Evolutionary conservation across 2,888 invertebrate genomes (phyloP).

Genomic region (Aphidius colemani): DNA sequence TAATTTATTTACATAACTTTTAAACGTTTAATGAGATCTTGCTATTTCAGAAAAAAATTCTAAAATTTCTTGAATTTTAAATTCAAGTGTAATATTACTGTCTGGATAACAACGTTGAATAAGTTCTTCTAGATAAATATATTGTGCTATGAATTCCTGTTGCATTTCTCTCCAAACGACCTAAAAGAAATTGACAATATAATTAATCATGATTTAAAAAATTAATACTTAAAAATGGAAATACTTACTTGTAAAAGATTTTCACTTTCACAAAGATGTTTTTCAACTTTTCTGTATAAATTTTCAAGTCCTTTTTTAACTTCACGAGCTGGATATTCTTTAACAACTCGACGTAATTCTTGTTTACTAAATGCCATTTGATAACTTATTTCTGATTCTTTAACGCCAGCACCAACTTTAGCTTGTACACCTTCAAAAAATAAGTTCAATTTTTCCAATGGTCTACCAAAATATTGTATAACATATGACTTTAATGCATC

Average conservation of each 20-base stretch:
- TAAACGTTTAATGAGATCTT: conserved; percentile 75
- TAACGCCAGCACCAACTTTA: conserved; percentile 91
- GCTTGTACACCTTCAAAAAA: conserved; percentile 98
- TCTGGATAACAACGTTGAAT: conserved; percentile 96
- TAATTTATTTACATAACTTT: conserved; percentile 1
- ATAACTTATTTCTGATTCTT: conserved; percentile 96
- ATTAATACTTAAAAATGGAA: neutral
- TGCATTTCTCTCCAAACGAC: conserved; percentile 99
- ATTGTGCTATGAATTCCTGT: conserved; percentile 97
- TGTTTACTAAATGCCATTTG: conserved; percentile 97
- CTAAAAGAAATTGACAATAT: conserved; percentile 59
- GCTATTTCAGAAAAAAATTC: conserved; percentile 98
- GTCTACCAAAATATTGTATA: conserved; percentile 91
- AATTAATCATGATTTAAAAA: conserved; percentile 14
- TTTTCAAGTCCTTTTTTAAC: conserved; percentile 92
- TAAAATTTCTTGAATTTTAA: conserved; percentile 93
- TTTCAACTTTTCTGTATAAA: conserved; percentile 94
- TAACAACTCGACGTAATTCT: conserved; percentile 92
- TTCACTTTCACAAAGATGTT: conserved; percentile 94
- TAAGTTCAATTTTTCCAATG: conserved; percentile 85
- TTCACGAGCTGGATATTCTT: conserved; percentile 90
- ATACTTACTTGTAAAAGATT: conserved; percentile 74
- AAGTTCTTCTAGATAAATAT: conserved; percentile 88
- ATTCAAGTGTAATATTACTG: conserved; percentile 90
- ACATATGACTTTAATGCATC: conserved; percentile 92